Evolutionary conservation across 1,140 invertebrate species (phyloP).

Genomic region (Pogonognathellus flavescens): DNA sequence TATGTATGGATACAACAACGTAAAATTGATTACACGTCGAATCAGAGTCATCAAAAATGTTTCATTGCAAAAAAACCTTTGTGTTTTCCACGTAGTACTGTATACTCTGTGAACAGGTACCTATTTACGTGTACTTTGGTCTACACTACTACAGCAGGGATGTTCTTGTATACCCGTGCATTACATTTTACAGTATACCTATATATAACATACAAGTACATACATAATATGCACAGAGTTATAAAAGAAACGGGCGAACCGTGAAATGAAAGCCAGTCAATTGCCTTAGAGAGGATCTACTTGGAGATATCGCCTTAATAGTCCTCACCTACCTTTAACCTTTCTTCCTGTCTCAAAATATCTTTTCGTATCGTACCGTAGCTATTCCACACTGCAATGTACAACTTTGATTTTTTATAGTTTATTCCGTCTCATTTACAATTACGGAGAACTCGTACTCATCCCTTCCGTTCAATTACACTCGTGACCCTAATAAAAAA

Average conservation of each 20-base stretch:
- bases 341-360: constrained; percentile 39
- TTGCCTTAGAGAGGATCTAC: constrained; percentile 38
- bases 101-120: too few relatives aligned
- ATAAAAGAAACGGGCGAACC: constrained; percentile 23
- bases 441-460: constrained; percentile 2
- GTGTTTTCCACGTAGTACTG: too few relatives aligned
- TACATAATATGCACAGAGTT: too few relatives aligned
- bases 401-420: background rate
- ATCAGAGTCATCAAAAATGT: background rate
- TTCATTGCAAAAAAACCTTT: background rate
- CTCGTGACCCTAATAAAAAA: background rate
- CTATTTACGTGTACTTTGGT: too few relatives aligned
- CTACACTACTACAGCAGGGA: too few relatives aligned
- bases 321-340: constrained; percentile 43
- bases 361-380: background rate
- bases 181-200: too few relatives aligned
- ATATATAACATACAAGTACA: too few relatives aligned
- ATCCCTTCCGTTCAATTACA: background rate
- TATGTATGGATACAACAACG: too few relatives aligned
- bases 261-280: constrained; percentile 42
- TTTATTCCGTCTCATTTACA: constrained; percentile 36
- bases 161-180: too few relatives aligned
- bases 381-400: background rate
- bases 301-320: constrained; percentile 55
- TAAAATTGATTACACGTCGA: too few relatives aligned